Percentiles rank a stretch among this genome's conserved stretches.
phyloP scores from a whole-genome alignment of 2,113 vertebrate genomes.

The Ophiodon elongatus region DNA sequence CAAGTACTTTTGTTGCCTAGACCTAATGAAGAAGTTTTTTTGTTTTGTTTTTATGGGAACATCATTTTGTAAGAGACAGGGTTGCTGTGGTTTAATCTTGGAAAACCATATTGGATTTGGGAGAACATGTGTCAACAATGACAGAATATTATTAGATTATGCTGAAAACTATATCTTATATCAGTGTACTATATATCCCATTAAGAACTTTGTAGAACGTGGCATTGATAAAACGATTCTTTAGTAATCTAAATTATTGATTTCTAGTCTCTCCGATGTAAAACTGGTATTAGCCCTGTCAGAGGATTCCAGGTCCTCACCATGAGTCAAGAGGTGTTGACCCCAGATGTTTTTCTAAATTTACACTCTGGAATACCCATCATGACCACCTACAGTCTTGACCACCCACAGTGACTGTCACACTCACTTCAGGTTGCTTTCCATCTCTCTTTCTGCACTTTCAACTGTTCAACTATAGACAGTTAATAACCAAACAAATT shows the following conservation, averaged over 20 bases:
- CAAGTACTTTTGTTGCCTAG: too few relatives aligned
- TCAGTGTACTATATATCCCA: background rate
- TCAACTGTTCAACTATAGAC: background rate
- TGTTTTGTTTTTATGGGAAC: too few relatives aligned
- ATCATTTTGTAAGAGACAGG: too few relatives aligned
- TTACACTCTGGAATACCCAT: conserved; percentile 43
- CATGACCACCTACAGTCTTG: conserved; percentile 45
- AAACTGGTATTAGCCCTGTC: background rate
- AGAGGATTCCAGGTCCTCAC: conserved; percentile 3
- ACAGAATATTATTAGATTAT: background rate
- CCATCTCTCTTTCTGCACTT: conserved; percentile 7
- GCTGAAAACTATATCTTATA: background rate
- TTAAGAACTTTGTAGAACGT: background rate
- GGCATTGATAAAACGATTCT: background rate
- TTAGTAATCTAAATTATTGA: background rate
- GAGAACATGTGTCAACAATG: background rate
- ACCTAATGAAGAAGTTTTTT: too few relatives aligned
- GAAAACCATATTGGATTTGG: background rate
- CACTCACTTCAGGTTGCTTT: conserved; percentile 9
- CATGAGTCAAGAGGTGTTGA: conserved; percentile 36
- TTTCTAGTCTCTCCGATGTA: background rate
- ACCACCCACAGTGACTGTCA: conserved; percentile 61
- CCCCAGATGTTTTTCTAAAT: conserved; percentile 58
- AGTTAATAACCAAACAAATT: conserved; percentile 7
- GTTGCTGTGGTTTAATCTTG: too few relatives aligned